Conservation (phyloP, 2,797 vertebrate species). For the Crocodylus rhombifer region DNA sequence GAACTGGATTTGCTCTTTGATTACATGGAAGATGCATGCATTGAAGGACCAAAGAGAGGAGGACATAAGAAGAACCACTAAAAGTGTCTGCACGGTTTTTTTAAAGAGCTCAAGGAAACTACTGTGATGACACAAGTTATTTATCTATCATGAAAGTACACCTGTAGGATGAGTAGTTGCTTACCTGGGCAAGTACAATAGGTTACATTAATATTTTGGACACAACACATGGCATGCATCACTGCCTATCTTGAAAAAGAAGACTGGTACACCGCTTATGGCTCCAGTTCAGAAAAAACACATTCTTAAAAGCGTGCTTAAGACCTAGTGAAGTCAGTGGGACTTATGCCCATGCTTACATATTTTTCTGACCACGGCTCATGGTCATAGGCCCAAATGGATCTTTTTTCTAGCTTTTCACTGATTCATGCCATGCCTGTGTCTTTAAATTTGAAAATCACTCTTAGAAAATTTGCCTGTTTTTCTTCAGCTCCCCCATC, state of each 20-base stretch:
- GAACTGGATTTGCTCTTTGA: constrained; percentile 85
- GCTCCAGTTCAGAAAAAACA: not conserved
- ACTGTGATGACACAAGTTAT: not conserved
- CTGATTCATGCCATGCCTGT: not conserved
- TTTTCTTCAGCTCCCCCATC: constrained; percentile 52
- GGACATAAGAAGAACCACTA: constrained; percentile 61
- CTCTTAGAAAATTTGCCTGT: constrained; percentile 20
- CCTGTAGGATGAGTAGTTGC: not conserved
- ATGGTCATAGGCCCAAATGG: not conserved
- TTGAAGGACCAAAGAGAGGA: constrained; percentile 31
- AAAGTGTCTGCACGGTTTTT: not conserved
- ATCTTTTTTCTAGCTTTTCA: constrained; percentile 5
- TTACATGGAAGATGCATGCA: constrained; percentile 63
- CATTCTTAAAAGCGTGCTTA: not conserved
- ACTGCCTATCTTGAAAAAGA: not conserved
- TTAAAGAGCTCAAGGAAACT: not conserved
- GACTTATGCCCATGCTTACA: not conserved
- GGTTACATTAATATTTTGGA: not conserved
- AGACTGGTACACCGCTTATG: not conserved
- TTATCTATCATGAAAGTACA: not conserved
- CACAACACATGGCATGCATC: not conserved
- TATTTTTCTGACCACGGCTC: not conserved
- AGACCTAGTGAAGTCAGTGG: not conserved
- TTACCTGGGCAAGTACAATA: not conserved
- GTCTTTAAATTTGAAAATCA: not conserved